Base-by-base conservation (phyloP, 1,140 invertebrate genomes). In the Aphelinus atriplicis region DNA sequence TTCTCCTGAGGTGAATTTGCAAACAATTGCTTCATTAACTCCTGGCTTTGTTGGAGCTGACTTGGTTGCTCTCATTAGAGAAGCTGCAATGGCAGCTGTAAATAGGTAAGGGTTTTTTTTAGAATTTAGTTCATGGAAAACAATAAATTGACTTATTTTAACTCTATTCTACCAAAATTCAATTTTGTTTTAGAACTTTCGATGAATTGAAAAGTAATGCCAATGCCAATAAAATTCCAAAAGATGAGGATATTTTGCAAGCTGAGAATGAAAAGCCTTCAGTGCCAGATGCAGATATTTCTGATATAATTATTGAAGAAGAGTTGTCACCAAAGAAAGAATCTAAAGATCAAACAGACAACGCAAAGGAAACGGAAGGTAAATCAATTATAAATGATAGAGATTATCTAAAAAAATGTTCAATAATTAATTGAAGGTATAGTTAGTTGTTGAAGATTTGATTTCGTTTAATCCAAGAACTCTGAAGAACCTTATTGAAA, bases 1-100 rank as follows among this genome's bases (percentile, higher is more conserved):
- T 5, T 87, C 90, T 68, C 80, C 90, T 45, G 91, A 92, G 80
- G 90, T 97, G 78, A 91, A 94, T 83, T 92, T 93, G 77, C 84
- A 90, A 75, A 86, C 88, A 53, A 87, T 99, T 62, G 95, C 96
- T 47, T 91, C 93, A 79, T 88, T 93, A 45, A 98, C 96, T 51
- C 98, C 98, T 6, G 98, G 98, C n/a, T 99, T 94, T 90, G 97
- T 99, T 53, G 98, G 97, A 43, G 97, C 96, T 7, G 98, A 99
- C 91, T 89, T 99, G 46, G 91, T 93, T 81, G 94, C 96, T 0
- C 87, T 99, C 51, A 92, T 94, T 1, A 91, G 94, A 77, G 95
- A 97, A 88, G 95, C 97, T 48, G 94, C 95, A 4, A 93, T 96
- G 83, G 90, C 91, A 78, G 96, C 97, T 46, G 92, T 98, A 0